A percentile compares a stretch with the other conserved stretches of the same genome.
Evolutionary conservation across 2,113 vertebrate genomes (phyloP).

Genomic region (Colius striatus): DNA sequence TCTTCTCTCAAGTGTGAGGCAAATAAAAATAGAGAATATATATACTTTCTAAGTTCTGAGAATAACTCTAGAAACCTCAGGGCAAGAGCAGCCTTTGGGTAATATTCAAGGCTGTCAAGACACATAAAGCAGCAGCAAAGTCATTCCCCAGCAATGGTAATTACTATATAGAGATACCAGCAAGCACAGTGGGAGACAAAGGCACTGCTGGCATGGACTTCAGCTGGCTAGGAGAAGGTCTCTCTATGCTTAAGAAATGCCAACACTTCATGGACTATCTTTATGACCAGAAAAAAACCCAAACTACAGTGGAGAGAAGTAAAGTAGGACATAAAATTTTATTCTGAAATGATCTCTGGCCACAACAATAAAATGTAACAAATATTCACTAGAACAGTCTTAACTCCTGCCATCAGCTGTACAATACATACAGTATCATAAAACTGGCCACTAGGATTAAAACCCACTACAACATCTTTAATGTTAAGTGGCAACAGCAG

Average conservation of each 20-base stretch:
- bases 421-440: constrained; percentile 97
- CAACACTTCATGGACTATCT: background rate
- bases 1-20: background rate
- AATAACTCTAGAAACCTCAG: background rate
- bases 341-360: constrained; percentile 91
- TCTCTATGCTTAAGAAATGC: background rate
- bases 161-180: background rate
- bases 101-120: background rate
- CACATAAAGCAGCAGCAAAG: background rate
- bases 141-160: background rate
- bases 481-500: constrained; percentile 87
- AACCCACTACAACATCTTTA: constrained; percentile 83
- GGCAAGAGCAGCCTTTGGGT: background rate
- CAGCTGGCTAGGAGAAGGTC: background rate
- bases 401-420: constrained; percentile 90
- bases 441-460: constrained; percentile 90
- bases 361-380: constrained; percentile 99
- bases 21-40: background rate
- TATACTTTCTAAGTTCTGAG: background rate
- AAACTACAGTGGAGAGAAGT: constrained; percentile 62
- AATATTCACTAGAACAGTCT: constrained; percentile 96
- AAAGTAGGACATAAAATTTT: constrained; percentile 87
- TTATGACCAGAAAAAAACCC: background rate
- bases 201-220: background rate
- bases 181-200: background rate